These are phyloP conservation scores for Xestia rhomboidea DNA, from an alignment of 2,888 invertebrate species.

Conservation along the genomic window DNA sequence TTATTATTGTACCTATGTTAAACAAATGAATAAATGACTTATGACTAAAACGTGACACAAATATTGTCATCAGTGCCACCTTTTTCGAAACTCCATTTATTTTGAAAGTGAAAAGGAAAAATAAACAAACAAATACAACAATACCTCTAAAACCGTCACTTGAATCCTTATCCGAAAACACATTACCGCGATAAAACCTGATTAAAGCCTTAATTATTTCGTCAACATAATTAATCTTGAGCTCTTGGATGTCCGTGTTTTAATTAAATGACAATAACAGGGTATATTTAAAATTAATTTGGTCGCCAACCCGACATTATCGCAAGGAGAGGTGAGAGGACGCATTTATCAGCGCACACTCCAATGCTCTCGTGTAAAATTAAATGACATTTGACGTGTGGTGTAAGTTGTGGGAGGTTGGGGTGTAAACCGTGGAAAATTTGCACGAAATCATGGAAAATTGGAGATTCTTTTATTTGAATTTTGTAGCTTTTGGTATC, in stretches of 20 bases:
- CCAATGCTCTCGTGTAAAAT: slow-evolving; percentile 86
- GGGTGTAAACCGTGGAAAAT: neutral
- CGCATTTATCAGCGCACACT: slow-evolving; percentile 87
- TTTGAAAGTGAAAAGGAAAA: neutral
- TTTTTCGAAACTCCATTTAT: neutral
- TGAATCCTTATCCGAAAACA: slow-evolving; percentile 37
- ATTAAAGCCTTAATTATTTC: slow-evolving; percentile 60
- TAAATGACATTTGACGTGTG: slow-evolving; percentile 84
- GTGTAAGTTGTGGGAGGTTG: slow-evolving; percentile 61
- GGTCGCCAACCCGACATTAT: slow-evolving; percentile 79
- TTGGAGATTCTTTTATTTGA: rapidly evolving
- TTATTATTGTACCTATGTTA: too few relatives aligned
- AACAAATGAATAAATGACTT: too few relatives aligned
- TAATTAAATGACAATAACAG: slow-evolving; percentile 84
- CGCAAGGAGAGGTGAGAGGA: slow-evolving; percentile 78
- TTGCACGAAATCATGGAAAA: too few relatives aligned
- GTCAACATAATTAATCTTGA: slow-evolving; percentile 63
- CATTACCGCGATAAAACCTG: slow-evolving; percentile 51
- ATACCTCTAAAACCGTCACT: slow-evolving; percentile 37
- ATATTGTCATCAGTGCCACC: too few relatives aligned
- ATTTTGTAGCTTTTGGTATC: neutral
- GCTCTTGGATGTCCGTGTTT: slow-evolving; percentile 66
- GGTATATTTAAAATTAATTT: slow-evolving; percentile 86
- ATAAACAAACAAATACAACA: slow-evolving; percentile 17
- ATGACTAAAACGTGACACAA: too few relatives aligned